Conservation (phyloP, 2,113 vertebrate genomes). For the Atractosteus spatula region DNA sequence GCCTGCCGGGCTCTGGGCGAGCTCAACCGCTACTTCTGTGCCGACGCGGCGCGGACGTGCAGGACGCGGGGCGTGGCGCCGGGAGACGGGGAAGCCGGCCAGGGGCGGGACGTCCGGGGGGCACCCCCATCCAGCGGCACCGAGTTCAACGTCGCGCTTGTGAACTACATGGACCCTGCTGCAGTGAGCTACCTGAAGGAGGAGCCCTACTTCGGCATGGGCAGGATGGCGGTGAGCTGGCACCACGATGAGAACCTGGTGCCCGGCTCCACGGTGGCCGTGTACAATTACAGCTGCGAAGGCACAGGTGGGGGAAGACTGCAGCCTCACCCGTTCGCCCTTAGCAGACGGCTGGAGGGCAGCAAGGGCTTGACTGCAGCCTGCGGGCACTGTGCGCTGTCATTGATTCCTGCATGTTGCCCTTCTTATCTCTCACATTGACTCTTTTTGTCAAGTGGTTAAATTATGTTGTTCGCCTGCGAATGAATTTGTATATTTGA, state of each 20-base stretch:
- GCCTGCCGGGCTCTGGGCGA: conserved; percentile 85
- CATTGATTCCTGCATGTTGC: conserved; percentile 28
- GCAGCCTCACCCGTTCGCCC: conserved; percentile 14
- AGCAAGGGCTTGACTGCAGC: no score
- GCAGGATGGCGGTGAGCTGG: conserved; percentile 96
- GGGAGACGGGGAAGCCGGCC: conserved; percentile 39
- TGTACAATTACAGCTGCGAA: conserved; percentile 88
- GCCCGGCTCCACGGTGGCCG: conserved; percentile 82
- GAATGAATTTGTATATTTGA: no score
- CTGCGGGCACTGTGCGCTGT: no score
- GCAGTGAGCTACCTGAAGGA: conserved; percentile 87
- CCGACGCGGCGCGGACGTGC: conserved; percentile 59
- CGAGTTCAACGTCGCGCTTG: conserved; percentile 84
- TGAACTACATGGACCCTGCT: conserved; percentile 95
- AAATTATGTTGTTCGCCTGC: no score
- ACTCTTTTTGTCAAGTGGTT: no score
- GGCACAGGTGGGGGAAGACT: conserved; percentile 57
- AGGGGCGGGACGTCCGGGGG: conserved; percentile 24
- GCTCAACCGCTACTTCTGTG: conserved; percentile 83
- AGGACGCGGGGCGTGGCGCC: conserved; percentile 41
- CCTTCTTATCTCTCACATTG: background rate
- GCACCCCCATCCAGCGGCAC: conserved; percentile 25
- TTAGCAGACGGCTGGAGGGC: no score
- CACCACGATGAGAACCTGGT: conserved; percentile 94
- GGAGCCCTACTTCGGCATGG: conserved; percentile 96